Evolutionary conservation across 64 coral and sea anemone genomes (phyloP), one percentile per base, ranked within the genome.

Genomic region (Porites lutea): DNA sequence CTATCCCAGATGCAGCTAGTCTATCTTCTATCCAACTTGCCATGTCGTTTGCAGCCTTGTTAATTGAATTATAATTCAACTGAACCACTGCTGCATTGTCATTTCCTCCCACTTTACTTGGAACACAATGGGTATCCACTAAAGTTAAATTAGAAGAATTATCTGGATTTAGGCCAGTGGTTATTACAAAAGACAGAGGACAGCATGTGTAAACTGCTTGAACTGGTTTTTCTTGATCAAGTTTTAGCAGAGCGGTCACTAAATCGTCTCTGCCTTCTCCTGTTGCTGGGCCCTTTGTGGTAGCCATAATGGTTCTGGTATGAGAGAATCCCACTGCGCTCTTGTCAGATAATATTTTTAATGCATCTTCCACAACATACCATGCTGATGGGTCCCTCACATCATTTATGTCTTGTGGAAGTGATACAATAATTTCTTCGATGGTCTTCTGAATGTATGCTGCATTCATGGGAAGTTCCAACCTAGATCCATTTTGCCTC

Each of bases 91-190:
- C 75, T 16, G 47, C 53, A 57, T 78, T 78, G 6, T 9, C 53
- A 15, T 78, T 78, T 9, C n/a, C 75, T 18, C 53, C 75, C 13
- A 78, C 18, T 2, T 7, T 4, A 27, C 58, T 6, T 3, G n/a
- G 75, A 15, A 78, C 51, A 52, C 47, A 50, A 15, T 78, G 75
- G 55, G 75, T 78, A 57, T 78, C 75, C 3, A 78, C 75, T 78
- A 37, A 57, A 5, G 47, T 78, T 9, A 78, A 70, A 8, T 70
- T 70, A 5, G 6, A 7, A 3, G 66, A 22, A 8, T 18, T 22
- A 70, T 70, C 66, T 20, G 18, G 22, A 20, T 20, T 78, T 4
- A 57, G 21, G 22, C 75, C 21, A 12, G 13, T 22, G 50, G 51
- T 47, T 52, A 57, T 15, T 22, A 52, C 43, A 6, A 79, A 79